These are phyloP conservation scores for Yoshiicerus persimilis DNA, from an alignment of 1,140 invertebrate species.

Conservation along the genomic window DNA sequence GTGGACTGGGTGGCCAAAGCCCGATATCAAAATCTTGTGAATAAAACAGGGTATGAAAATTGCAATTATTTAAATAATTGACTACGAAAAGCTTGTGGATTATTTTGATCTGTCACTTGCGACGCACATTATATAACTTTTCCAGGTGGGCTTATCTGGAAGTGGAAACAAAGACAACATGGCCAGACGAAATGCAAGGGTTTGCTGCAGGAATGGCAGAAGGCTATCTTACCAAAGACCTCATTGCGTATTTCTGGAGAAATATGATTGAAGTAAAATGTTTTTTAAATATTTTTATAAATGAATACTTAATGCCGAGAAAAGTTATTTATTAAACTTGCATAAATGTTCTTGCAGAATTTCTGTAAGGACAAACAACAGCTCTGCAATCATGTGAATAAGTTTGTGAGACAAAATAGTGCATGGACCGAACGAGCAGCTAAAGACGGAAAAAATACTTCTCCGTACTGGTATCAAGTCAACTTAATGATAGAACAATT, in stretches of 20 bases:
- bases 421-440: constrained; percentile 65
- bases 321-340: too few species aligned
- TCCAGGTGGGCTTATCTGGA: constrained; percentile 74
- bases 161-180: constrained; percentile 70
- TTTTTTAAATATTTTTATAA: background rate
- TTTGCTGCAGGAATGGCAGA: constrained; percentile 87
- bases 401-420: constrained; percentile 66
- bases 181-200: constrained; percentile 75
- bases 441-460: constrained; percentile 55
- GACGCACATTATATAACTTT: background rate
- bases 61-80: too few species aligned
- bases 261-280: constrained; percentile 66
- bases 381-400: constrained; percentile 69
- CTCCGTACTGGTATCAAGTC: constrained; percentile 82
- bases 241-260: constrained; percentile 77
- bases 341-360: constrained; percentile 47
- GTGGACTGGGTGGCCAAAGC: constrained; percentile 49
- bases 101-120: too few species aligned
- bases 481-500: constrained; percentile 70
- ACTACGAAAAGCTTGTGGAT: too few species aligned
- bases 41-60: constrained; percentile 37
- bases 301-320: too few species aligned
- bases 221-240: constrained; percentile 75
- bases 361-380: constrained; percentile 67
- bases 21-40: constrained; percentile 45